Base-by-base conservation (phyloP, 1,140 invertebrate species). In the Cherax quadricarinatus region DNA sequence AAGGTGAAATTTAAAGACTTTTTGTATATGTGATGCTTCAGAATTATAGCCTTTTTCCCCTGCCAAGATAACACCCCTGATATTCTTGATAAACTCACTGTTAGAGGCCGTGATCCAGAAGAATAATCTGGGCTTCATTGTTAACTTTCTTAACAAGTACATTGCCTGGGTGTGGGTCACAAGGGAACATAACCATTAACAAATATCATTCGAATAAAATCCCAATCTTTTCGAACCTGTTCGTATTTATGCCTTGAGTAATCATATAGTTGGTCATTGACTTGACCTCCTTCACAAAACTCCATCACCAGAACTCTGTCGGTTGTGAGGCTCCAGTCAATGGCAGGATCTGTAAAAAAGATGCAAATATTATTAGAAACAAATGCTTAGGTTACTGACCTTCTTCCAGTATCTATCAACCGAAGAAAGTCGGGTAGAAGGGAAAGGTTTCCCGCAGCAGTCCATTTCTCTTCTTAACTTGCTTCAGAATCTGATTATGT, bases 101-200 rank as follows among this genome's bases (percentile, higher is more conserved):
- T 98, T 99, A 99, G 41, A 99, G 96, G 16, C 99, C 99, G 96
- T 99, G 99, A 96, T 99, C 99, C 53, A 99, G 95, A 4, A 99
- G 95, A 86, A 98, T 96, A 84, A 99, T 97, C 94, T 99, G 96
- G 16, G 94, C 88, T 21, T 96, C 96, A 85, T 96, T 95, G 41
- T 96, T 96, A 5, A 96, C 96, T 94, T 97, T 97, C 85, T 96
- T 96, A 0, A 99, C 97, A 4, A 99, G 95, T 92, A 99, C 98
- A 96, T 99, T 99, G 7, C 99, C 99, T 12, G 99, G 99, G 96
- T 99, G 99, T 12, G 99, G 99, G 96, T 99, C 99, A 95, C 98
- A 98, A 94, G 99, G n/a, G 99, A 21, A 99, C 98, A 95, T 98
- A 99, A 1, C 99, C 99, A 93, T 98, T 97, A 9, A 97, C 97